Evolutionary conservation across 2,797 vertebrate genomes (phyloP), one percentile per base, ranked within the genome.

Genomic region (Gephyroberyx darwinii): DNA sequence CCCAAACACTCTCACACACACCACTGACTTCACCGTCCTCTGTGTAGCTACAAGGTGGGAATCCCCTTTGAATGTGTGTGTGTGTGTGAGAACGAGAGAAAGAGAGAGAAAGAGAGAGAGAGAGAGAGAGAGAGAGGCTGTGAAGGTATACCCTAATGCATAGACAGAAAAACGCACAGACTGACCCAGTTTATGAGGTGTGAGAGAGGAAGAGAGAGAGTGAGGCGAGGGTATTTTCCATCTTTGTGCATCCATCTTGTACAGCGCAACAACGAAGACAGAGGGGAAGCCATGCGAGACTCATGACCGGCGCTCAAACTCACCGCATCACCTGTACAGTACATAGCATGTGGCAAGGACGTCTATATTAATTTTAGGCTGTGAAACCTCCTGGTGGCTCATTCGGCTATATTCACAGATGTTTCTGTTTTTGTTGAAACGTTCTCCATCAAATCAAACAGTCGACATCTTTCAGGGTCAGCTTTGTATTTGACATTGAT

Each of bases 211-310:
- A 47, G 54, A 41, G 31, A 61, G 53, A 56, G 17, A 65, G 75
- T 58, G 59, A 16, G 65, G 68, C 65, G 17, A 31, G 80, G 85
- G 89, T 89, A 81, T 89, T 89, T 87, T 88, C 87, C 86, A 71
- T 87, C 74, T 82, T 68, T 76, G 78, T 73, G 87, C 84, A 88
- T 90, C 90, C 90, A 91, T 91, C 83, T 91, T 91, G 89, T 90
- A 84, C 73, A 76, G 85, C 74, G 72, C 69, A 77, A 52, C 45
- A 22, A 45, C 62, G 59, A 81, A 75, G 37, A 47, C 45, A 72
- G 62, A 78, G 61, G 60, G 50, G 50, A 52, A 75, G 82, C 57
- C 13, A 70, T 56, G 78, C 65, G 54, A 67, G 59, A 81, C 74
- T 66, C 53, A 14, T 52, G 73, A 67, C 69, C 62, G 69, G 63